Evolutionary conservation across 2,888 invertebrate genomes (phyloP).

Genomic region (Melanchra persicariae): DNA sequence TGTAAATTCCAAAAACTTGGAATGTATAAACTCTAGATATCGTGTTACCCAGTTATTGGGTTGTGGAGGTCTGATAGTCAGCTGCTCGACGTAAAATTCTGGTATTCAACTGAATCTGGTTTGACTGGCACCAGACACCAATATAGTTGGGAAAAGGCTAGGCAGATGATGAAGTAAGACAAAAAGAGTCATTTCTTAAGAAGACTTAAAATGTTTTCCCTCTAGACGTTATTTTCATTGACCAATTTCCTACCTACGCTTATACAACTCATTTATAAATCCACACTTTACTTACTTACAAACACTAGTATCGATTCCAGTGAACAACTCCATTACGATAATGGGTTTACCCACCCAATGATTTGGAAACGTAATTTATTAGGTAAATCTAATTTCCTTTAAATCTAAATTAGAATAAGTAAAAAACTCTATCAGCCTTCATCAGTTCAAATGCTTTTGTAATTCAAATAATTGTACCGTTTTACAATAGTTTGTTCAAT

Average conservation of each 20-base stretch:
- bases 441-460: constrained; percentile 47
- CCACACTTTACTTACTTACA: constrained; percentile 26
- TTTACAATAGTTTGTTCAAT: constrained; percentile 36
- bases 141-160: no score
- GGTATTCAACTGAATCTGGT: no score
- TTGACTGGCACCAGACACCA: no score
- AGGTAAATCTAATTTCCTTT: constrained; percentile 66
- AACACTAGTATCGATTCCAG: constrained; percentile 46
- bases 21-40: no score
- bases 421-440: constrained; percentile 41
- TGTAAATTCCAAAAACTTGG: no score
- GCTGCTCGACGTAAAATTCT: no score
- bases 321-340: constrained; percentile 62
- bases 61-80: no score
- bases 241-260: neutral
- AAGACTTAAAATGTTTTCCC: neutral
- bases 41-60: no score
- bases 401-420: constrained; percentile 46
- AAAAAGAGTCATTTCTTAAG: no score
- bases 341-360: constrained; percentile 61
- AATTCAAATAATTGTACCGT: constrained; percentile 44
- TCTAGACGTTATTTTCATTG: no score
- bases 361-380: constrained; percentile 69
- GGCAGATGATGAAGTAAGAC: no score
- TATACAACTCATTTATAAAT: neutral